These are phyloP conservation scores for Schizaphis graminum DNA, from an alignment of 2,888 invertebrate genomes.

Conservation along the genomic window DNA sequence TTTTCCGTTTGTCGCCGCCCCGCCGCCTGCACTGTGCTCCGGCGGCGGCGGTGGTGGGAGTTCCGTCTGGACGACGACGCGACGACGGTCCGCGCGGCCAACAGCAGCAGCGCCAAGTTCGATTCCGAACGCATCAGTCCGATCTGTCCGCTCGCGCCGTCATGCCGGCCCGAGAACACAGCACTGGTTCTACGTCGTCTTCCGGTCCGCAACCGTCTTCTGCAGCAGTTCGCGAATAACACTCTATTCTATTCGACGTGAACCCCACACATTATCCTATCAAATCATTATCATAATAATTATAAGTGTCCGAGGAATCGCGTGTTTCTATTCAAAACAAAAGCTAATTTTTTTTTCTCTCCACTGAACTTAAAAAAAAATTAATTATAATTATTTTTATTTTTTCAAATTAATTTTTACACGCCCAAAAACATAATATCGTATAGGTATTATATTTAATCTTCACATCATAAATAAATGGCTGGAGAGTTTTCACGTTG, in stretches of 20 bases:
- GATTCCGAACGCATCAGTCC: slow-evolving; percentile 53
- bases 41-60: background rate
- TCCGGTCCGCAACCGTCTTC: slow-evolving; percentile 14
- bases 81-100: slow-evolving; percentile 20
- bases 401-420: background rate
- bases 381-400: background rate
- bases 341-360: background rate
- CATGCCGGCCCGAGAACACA: slow-evolving; percentile 59
- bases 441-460: background rate
- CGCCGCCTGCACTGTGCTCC: background rate
- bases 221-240: slow-evolving; percentile 2
- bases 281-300: background rate
- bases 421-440: background rate
- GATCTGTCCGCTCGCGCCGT: slow-evolving; percentile 63
- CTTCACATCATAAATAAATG: slow-evolving; percentile 20
- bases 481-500: background rate
- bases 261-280: background rate
- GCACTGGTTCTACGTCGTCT: background rate
- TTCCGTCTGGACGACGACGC: background rate
- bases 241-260: background rate
- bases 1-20: background rate
- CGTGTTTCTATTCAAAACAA: background rate
- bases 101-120: slow-evolving; percentile 4
- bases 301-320: background rate
- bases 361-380: background rate